Base-by-base conservation (phyloP, 2,797 vertebrate genomes). In the Rhinoraja longicauda region DNA sequence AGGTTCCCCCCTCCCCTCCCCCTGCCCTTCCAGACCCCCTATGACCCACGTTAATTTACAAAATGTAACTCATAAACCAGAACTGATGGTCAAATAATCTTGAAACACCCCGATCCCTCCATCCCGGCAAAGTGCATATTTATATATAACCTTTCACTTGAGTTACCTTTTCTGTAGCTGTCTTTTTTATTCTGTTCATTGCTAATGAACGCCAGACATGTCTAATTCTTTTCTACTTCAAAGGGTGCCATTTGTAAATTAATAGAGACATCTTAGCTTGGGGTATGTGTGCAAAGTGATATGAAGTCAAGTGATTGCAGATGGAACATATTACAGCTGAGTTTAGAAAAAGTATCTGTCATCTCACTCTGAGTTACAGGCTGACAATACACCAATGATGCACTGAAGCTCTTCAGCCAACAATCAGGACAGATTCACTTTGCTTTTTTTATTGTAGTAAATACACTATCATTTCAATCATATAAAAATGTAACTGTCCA, bases 191-290 rank as follows among this genome's bases (percentile, higher is more conserved):
- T 90, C 26, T 36, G 39, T 70, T 70, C 19, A 90, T 90, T 72
- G 21, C 62, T 39, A 39, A 26, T 10, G 86, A 39, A 32, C 2
- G n/a, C 67, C 62, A 90, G 62, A 24, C 62, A 90, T 70, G n/a
- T 7, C 21, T 70, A 90, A 90, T 7, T 24, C 13, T 90, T 90
- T 90, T 36, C 62, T 70, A 70, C 64, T 90, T 90, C 19, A 70
- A 39, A 59, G 84, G 36, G 32, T 70, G 32, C 64, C 19, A 70
- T 90, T 90, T 90, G 4, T 88, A 39, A 90, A 90, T 70, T 90
- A 39, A 6, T 90, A 24, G 32, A 90, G 17, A 90, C 13, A 4
- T 67, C 32, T 2, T 90, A 70, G 24, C 26, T 84, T 84, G 81
- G 81, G 53, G 24, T 59, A 59, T 84, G 53, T 59, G 26, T 67